Evolutionary conservation across 2,113 vertebrate species (phyloP), one percentile per base, ranked within the genome.

Genomic region (Agelaius phoeniceus): DNA sequence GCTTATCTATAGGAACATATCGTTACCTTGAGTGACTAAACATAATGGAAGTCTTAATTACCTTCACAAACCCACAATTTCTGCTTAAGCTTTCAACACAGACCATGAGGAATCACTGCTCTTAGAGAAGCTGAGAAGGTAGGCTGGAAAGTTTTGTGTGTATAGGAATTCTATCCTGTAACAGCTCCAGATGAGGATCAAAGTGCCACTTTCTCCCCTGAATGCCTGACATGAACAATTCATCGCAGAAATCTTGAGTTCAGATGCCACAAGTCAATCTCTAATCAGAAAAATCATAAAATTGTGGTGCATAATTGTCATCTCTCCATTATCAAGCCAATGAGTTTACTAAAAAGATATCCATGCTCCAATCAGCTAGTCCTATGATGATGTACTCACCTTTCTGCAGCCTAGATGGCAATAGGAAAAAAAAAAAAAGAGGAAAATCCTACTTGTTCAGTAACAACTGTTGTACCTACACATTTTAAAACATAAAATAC

Each of bases 381-480:
- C 44, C 41, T 49, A 26, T 11, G 16, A 52, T 0, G 0, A 59
- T 55, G 37, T 66, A 85, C 71, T 90, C 49, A 85, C 58, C 46
- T 66, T 94, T 76, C 41, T 23, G 62, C 14, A 27, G 49, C 44
- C 80, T 57, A 75, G 28, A 75, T n/a, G 44, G 37, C 27, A 54
- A 73, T 17, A 26, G 13, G 6, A 7, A 4, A 7, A 7, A 1
- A 7, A 1, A 55, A 10, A 57, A 5, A 1, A 27, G 23, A 10
- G 55, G 39, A 61, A 83, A 87, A 65, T 63, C 5, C 33, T 52
- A 12, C 62, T 69, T 68, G 31, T 57, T 57, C 41, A 76, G 41
- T 43, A 80, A 79, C 28, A 89, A 48, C 4, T 39, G 9, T 58
- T 94, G 9, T 20, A 73, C 20, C 23, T 89, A 54, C 5, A 37